Evolutionary conservation across 2,888 invertebrate species (phyloP), one percentile per base, ranked within the genome.

Genomic region (Petrolisthes manimaculis): DNA sequence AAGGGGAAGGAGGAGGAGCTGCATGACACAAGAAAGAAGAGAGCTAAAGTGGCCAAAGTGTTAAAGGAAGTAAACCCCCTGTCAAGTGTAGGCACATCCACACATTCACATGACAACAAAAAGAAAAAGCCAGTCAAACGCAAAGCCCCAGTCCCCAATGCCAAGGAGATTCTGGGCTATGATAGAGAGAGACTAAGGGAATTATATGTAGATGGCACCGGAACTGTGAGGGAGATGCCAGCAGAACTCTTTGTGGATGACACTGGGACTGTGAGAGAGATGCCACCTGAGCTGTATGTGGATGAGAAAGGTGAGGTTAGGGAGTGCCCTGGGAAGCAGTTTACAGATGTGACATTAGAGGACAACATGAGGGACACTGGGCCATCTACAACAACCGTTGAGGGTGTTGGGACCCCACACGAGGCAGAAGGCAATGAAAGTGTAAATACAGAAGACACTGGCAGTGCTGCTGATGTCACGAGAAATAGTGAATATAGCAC

Each of bases 1-100:
- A 86, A 89, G 69, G 86, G 75, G 61, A 86, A 83, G 53, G 86
- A 86, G 9, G 89, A 86, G 24, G 84, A 86, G 51, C 55, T 67
- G 55, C 83, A 81, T 24, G 89, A 82, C 18, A 61, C 82, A 24
- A 79, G 77, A 53, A 86, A 86, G 67, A 86, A 79, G 24, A 74
- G 75, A 61, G 53, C 56, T 37, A 86, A 86, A 54, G 56, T 67
- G 24, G 21, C 37, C 21, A 86, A 86, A 75, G 21, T 37, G 4
- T n/a, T 24, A n/a, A 82, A 86, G 56, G 86, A 82, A n/a, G 24
- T n/a, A 9, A 67, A 67, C 61, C 77, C 87, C 8, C 71, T 69
- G 18, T 37, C 81, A 14, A 21, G 67, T 54, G 54, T 77, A 53
- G 79, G 77, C 83, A 12, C 61, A 55, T 67, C 89, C 74, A 83